Evolutionary conservation across 2,797 vertebrate species (phyloP).

Genomic region (Tiaroga cobitis): DNA sequence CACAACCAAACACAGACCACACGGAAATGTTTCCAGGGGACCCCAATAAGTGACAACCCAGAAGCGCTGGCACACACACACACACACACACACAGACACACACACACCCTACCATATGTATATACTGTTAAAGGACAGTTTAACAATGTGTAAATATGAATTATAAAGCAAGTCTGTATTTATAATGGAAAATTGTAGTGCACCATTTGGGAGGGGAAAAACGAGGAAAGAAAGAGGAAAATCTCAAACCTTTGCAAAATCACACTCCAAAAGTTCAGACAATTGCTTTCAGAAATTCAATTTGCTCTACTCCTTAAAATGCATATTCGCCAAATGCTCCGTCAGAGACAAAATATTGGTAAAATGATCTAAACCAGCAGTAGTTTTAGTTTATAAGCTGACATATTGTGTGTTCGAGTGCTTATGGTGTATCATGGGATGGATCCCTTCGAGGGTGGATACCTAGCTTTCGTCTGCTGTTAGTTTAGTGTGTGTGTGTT

Average conservation of each 20-base stretch:
- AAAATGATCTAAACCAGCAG: background rate
- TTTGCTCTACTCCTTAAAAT: background rate
- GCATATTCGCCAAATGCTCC: background rate
- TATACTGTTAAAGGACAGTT: too few species aligned
- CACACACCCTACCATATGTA: too few species aligned
- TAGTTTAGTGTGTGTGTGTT: background rate
- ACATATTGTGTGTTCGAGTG: background rate
- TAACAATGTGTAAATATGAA: too few species aligned
- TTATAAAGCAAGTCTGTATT: too few species aligned
- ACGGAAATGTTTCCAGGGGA: too few species aligned
- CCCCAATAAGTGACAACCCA: too few species aligned
- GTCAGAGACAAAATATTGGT: background rate
- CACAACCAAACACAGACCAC: too few species aligned
- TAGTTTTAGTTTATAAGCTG: background rate
- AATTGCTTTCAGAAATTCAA: background rate
- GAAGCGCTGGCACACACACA: too few species aligned
- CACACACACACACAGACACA: too few species aligned
- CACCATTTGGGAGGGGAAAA: too few species aligned
- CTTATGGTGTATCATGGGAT: conserved; percentile 3
- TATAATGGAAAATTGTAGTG: too few species aligned
- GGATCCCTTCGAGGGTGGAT: background rate
- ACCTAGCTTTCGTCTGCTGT: conserved; percentile 3
- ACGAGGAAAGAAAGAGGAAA: background rate
- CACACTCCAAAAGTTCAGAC: background rate
- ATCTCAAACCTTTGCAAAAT: background rate